Percentiles rank a stretch among this genome's conserved stretches.
Evolutionary conservation across 2,888 invertebrate genomes (phyloP).

Genomic region (Sinodicranocentrus sp.): DNA sequence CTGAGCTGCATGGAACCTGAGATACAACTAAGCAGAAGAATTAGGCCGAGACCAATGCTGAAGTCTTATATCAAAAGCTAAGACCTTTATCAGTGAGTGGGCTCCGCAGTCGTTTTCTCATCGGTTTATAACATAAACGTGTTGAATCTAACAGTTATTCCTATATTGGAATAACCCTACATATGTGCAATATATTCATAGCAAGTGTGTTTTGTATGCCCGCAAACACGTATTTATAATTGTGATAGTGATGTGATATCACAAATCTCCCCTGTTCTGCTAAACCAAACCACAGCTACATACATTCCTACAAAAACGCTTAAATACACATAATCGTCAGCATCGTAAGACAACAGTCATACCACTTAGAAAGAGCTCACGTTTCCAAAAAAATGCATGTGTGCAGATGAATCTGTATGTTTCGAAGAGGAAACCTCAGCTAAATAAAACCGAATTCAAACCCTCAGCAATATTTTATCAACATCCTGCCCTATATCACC

Average conservation of each 20-base stretch:
- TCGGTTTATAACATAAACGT: background rate
- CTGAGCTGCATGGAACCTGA: constrained; percentile 59
- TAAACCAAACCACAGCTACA: constrained; percentile 8
- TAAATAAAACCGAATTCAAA: no score
- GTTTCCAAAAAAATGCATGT: background rate
- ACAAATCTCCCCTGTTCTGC: constrained; percentile 15
- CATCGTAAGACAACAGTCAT: background rate
- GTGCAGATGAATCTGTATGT: no score
- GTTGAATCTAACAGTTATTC: constrained; percentile 14
- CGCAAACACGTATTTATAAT: constrained; percentile 7
- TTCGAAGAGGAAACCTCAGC: no score
- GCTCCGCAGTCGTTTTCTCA: background rate
- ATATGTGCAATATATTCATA: no score
- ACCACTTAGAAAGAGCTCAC: no score
- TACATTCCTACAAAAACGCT: background rate
- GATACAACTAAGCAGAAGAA: constrained; percentile 51
- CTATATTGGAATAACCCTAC: no score
- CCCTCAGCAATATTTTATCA: no score
- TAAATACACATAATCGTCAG: background rate
- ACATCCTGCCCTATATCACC: no score
- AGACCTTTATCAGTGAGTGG: constrained; percentile 24
- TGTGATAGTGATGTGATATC: constrained; percentile 45
- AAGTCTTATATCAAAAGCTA: constrained; percentile 11
- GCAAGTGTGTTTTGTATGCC: background rate
- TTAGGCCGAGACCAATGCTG: constrained; percentile 23